These are phyloP conservation scores for Cranoglanis bouderius DNA, from an alignment of 2,113 vertebrate species.

Conservation along the genomic window DNA sequence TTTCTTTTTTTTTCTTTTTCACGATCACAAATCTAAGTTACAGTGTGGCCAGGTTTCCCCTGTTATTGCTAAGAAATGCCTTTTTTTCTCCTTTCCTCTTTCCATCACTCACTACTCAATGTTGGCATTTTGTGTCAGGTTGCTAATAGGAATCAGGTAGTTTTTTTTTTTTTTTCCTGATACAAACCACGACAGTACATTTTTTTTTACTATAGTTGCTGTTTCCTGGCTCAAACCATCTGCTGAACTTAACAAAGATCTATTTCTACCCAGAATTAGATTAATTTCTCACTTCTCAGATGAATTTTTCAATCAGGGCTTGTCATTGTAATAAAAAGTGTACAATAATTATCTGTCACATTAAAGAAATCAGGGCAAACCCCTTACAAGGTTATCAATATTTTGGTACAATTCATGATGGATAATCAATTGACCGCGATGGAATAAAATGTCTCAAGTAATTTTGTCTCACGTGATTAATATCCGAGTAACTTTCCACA, in stretches of 20 bases:
- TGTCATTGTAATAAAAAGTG: neutral
- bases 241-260: neutral
- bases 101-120: constrained; percentile 30
- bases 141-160: constrained; percentile 50
- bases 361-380: neutral
- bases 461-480: constrained; percentile 1
- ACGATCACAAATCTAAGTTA: constrained; percentile 73
- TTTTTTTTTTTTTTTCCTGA: constrained; percentile 37
- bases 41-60: constrained; percentile 62
- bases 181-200: constrained; percentile 25
- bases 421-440: neutral
- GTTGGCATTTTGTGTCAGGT: constrained; percentile 41
- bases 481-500: constrained; percentile 10
- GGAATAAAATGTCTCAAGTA: neutral
- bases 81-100: constrained; percentile 47
- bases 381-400: neutral
- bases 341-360: neutral
- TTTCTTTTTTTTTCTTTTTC: constrained; percentile 44
- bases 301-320: neutral
- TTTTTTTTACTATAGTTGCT: constrained; percentile 1
- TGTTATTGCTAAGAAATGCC: constrained; percentile 52
- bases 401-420: neutral
- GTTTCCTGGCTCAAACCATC: neutral
- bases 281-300: neutral
- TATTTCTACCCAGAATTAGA: neutral